A percentile compares a stretch with the other conserved stretches of the same genome.
phyloP scores from a whole-genome alignment of 2,113 vertebrate species.

The Microtus pennsylvanicus region DNA sequence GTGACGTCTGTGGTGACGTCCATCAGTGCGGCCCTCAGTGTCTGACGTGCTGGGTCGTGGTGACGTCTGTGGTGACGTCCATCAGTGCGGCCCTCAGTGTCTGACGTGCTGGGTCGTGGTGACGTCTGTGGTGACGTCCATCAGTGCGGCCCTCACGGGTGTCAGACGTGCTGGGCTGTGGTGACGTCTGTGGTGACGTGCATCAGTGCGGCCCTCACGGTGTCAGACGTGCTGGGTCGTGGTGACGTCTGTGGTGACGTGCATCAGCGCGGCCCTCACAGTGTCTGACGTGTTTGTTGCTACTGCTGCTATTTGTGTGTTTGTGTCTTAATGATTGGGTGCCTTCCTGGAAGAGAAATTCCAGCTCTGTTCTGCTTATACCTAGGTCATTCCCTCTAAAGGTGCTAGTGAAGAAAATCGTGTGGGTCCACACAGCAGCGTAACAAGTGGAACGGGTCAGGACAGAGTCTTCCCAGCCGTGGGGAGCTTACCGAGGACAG shows the following conservation, averaged over 20 bases:
- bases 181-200: too few relatives aligned
- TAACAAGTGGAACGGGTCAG: slow-evolving; percentile 26
- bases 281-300: background rate
- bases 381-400: slow-evolving; percentile 79
- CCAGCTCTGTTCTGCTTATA: slow-evolving; percentile 37
- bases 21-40: too few relatives aligned
- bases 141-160: too few relatives aligned
- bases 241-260: too few relatives aligned
- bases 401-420: slow-evolving; percentile 63
- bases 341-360: slow-evolving; percentile 27
- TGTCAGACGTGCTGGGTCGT: background rate
- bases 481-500: slow-evolving; percentile 35
- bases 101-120: too few relatives aligned
- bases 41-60: too few relatives aligned
- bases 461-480: slow-evolving; percentile 57
- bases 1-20: too few relatives aligned
- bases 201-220: background rate
- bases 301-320: background rate
- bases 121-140: too few relatives aligned
- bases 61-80: too few relatives aligned
- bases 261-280: background rate
- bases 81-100: too few relatives aligned
- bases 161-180: too few relatives aligned
- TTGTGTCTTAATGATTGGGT: background rate
- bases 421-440: slow-evolving; percentile 49